A percentile compares a stretch with the other conserved stretches of the same genome.
Evolutionary conservation across 2,888 invertebrate genomes (phyloP).

Genomic region (Acholoe squamosa): DNA sequence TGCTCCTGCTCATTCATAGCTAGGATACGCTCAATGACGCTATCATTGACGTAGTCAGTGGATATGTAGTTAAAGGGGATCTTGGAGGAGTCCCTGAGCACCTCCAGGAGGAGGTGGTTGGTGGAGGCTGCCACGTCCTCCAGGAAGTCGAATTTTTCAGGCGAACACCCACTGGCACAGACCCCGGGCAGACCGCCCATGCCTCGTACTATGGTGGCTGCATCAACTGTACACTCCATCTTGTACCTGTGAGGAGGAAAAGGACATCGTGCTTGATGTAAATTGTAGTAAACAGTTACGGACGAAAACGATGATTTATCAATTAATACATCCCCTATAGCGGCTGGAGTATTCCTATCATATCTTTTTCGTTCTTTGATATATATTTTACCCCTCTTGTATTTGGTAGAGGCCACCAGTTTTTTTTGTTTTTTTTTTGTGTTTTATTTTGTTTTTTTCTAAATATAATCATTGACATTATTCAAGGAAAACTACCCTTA

Average conservation of each 20-base stretch:
- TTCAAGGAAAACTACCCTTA: too few species aligned
- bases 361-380: too few species aligned
- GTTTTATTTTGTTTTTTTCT: too few species aligned
- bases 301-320: too few species aligned
- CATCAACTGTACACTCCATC: slow-evolving; percentile 67
- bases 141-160: slow-evolving; percentile 69
- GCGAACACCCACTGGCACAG: slow-evolving; percentile 32
- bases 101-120: slow-evolving; percentile 64
- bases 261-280: too few species aligned
- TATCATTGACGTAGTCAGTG: slow-evolving; percentile 69
- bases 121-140: slow-evolving; percentile 67
- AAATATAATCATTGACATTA: too few species aligned
- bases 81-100: slow-evolving; percentile 50
- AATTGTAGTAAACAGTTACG: too few species aligned
- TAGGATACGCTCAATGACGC: slow-evolving; percentile 66
- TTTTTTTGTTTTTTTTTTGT: too few species aligned
- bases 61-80: slow-evolving; percentile 68
- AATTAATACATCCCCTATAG: too few species aligned
- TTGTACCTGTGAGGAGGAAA: slow-evolving; percentile 63
- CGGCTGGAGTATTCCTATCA: too few species aligned
- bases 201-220: slow-evolving; percentile 64
- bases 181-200: slow-evolving; percentile 67
- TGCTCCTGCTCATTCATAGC: slow-evolving; percentile 64
- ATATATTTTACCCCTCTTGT: too few species aligned
- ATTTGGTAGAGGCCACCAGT: too few species aligned